A percentile compares a stretch with the other conserved stretches of the same genome.
Conservation (phyloP, 2,888 invertebrate species). For the Euplexia lucipara region DNA sequence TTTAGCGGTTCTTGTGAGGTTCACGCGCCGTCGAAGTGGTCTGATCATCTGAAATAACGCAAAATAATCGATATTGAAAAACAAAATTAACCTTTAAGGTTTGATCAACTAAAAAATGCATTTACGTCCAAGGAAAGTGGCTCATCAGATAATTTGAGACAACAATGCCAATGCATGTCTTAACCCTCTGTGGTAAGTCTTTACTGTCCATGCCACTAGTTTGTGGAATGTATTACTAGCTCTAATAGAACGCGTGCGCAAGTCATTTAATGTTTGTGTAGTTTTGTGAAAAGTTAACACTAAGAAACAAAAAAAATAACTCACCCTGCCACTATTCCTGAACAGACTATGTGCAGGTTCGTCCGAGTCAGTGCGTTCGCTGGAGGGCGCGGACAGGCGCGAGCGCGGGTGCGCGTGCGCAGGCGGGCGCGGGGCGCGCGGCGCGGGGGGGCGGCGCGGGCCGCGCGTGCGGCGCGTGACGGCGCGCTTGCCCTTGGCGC, state of each 20-base stretch:
- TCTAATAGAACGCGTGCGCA: no score
- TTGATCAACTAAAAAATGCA: no score
- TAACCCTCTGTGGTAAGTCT: no score
- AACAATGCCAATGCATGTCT: no score
- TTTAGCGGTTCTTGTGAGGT: conserved; percentile 82
- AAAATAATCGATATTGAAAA: not conserved
- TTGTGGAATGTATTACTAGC: no score
- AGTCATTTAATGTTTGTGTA: no score
- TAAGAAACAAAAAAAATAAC: conserved; percentile 24
- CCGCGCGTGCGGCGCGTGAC: conserved; percentile 69
- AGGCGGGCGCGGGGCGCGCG: conserved; percentile 63
- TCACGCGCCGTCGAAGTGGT: conserved; percentile 83
- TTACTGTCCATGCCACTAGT: no score
- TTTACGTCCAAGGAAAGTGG: no score
- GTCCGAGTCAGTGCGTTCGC: conserved; percentile 86
- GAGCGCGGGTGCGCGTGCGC: conserved; percentile 57
- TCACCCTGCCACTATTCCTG: conserved; percentile 76
- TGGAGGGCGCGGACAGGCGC: conserved; percentile 81
- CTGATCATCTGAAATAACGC: conserved; percentile 78
- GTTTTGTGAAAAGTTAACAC: no score
- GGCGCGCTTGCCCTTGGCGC: conserved; percentile 70
- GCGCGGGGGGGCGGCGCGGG: conserved; percentile 59
- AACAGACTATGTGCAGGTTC: conserved; percentile 79
- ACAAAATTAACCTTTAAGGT: no score
- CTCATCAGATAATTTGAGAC: not conserved